Percentiles rank a stretch among this genome's conserved stretches.
Conservation (phyloP, 2,113 vertebrate species). For the Channa maculata region DNA sequence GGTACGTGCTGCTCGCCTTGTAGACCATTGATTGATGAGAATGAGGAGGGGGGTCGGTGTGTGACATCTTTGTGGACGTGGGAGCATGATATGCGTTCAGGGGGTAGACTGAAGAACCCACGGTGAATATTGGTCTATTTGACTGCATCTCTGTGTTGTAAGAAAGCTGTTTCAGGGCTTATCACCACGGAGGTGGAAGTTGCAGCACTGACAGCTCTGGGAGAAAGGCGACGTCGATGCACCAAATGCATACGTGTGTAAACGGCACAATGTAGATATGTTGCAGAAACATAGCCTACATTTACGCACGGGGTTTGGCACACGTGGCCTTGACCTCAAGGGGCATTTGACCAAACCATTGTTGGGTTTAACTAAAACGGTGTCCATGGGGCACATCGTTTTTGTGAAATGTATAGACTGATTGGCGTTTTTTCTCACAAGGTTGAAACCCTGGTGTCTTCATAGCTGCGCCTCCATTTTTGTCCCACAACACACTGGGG, state of each 20-base stretch:
- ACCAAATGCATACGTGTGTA: slow-evolving; percentile 61
- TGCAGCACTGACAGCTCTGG: slow-evolving; percentile 45
- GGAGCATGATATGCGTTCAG: slow-evolving; percentile 23
- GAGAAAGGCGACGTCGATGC: slow-evolving; percentile 63
- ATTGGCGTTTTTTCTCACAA: slow-evolving; percentile 44
- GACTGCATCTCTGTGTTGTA: slow-evolving; percentile 24
- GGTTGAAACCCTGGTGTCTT: slow-evolving; percentile 40
- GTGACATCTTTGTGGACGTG: slow-evolving; percentile 14
- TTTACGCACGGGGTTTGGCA: slow-evolving; percentile 16
- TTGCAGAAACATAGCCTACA: slow-evolving; percentile 12
- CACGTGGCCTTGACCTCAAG: slow-evolving; percentile 35
- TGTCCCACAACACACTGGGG: slow-evolving; percentile 28
- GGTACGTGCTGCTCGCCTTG: slow-evolving; percentile 70
- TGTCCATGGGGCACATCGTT: slow-evolving; percentile 10
- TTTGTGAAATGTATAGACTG: neutral
- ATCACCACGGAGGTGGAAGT: slow-evolving; percentile 40
- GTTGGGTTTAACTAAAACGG: neutral
- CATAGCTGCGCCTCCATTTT: slow-evolving; percentile 56
- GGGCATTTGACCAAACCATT: slow-evolving; percentile 14
- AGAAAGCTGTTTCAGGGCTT: neutral
- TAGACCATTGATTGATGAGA: slow-evolving; percentile 32
- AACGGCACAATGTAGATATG: slow-evolving; percentile 16
- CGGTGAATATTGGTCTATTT: slow-evolving; percentile 4
- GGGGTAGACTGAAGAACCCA: neutral
- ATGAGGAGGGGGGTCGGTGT: neutral